These are phyloP conservation scores for Tachysurus fulvidraco DNA, from an alignment of 2,113 vertebrate genomes.

Conservation along the genomic window DNA sequence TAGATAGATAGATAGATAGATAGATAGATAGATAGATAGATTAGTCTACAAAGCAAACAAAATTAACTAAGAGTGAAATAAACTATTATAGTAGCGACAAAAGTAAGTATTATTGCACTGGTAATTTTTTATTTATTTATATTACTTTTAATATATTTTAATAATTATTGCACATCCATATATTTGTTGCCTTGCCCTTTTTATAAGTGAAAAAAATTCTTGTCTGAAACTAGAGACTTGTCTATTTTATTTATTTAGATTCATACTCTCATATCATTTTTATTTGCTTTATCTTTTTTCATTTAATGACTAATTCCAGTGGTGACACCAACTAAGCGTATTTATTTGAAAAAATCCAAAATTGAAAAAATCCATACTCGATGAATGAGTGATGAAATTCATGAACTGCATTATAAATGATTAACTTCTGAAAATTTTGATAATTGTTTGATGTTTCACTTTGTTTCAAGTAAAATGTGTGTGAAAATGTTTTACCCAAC, in stretches of 20 bases:
- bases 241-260: no score
- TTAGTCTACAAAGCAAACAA: neutral
- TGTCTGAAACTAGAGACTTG: no score
- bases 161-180: neutral
- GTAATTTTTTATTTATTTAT: neutral
- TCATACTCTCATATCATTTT: no score
- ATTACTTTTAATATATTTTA: neutral
- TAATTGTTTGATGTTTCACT: neutral
- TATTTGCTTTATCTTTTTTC: no score
- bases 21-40: constrained; percentile 42
- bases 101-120: neutral
- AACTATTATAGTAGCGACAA: neutral
- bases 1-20: neutral
- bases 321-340: no score
- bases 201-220: neutral
- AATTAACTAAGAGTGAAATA: neutral
- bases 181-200: neutral
- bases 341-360: no score
- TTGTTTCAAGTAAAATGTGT: neutral
- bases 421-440: no score
- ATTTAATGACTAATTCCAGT: no score
- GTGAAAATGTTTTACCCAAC: neutral
- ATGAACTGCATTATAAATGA: neutral
- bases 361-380: no score
- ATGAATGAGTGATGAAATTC: neutral